These are phyloP conservation scores for Typhlomys cinereus DNA, from an alignment of 2,113 vertebrate species.

Conservation along the genomic window DNA sequence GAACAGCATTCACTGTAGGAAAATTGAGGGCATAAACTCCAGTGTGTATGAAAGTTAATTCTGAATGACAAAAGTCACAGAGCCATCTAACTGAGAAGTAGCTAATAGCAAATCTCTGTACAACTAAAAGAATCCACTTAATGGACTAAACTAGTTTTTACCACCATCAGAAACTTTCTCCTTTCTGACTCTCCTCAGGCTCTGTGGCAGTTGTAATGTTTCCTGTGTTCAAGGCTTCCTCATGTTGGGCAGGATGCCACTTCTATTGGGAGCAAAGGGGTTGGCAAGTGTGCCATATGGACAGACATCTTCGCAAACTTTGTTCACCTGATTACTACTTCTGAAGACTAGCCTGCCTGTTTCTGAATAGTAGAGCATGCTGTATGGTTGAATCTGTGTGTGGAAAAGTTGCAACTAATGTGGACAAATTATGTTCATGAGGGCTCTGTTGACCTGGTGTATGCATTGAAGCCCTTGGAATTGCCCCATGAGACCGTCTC, in stretches of 20 bases:
- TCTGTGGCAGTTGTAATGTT: not conserved
- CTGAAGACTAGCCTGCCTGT: not conserved
- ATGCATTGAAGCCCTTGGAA: not conserved
- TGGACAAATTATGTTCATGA: not conserved
- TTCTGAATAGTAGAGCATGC: not conserved
- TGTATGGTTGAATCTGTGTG: not conserved
- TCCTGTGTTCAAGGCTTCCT: not conserved
- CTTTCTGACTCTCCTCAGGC: not conserved
- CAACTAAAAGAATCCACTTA: conserved; percentile 54
- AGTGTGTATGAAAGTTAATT: conserved; percentile 41
- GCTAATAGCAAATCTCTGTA: conserved; percentile 32
- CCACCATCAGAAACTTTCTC: conserved; percentile 47
- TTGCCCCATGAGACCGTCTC: not conserved
- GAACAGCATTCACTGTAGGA: conserved; percentile 47
- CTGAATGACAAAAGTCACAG: conserved; percentile 52
- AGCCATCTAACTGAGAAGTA: conserved; percentile 56
- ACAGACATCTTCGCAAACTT: not conserved
- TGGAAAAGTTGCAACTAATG: not conserved
- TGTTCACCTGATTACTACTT: not conserved
- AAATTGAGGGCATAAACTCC: not conserved
- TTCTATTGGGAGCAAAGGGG: not conserved
- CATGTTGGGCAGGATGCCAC: not conserved
- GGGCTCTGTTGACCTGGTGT: not conserved
- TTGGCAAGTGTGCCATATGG: not conserved
- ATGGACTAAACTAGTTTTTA: conserved; percentile 53